A percentile compares a stretch with the other conserved stretches of the same genome.
Conservation (phyloP, 2,888 invertebrate species). For the Epinotia demarniana region DNA sequence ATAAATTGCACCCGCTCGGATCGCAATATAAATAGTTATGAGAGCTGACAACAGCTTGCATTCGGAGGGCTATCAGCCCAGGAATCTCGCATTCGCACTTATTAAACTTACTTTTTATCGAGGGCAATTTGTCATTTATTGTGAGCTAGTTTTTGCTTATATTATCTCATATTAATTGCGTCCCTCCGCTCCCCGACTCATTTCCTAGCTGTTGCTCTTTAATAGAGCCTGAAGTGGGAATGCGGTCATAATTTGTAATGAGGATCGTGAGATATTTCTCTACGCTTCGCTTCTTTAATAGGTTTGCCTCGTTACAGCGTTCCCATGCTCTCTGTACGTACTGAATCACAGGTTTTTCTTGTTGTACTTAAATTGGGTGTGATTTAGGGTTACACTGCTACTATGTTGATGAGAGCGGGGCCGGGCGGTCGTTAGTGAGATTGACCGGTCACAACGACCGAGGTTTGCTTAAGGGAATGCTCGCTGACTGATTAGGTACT, state of each 20-base stretch:
- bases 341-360: slow-evolving; percentile 55
- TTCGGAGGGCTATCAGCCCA: slow-evolving; percentile 46
- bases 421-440: slow-evolving; percentile 54
- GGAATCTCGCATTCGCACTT: slow-evolving; percentile 52
- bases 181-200: slow-evolving; percentile 54
- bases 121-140: slow-evolving; percentile 73
- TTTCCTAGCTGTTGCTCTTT: slow-evolving; percentile 66
- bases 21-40: slow-evolving; percentile 46
- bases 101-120: slow-evolving; percentile 63
- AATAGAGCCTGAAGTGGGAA: slow-evolving; percentile 74
- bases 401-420: slow-evolving; percentile 62
- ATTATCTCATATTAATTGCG: slow-evolving; percentile 74
- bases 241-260: slow-evolving; percentile 84
- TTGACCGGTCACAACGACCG: slow-evolving; percentile 29
- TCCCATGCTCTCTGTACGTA: slow-evolving; percentile 74
- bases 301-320: slow-evolving; percentile 76
- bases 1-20: slow-evolving; percentile 39
- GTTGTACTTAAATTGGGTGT: slow-evolving; percentile 64
- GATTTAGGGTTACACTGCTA: slow-evolving; percentile 65
- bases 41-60: slow-evolving; percentile 42
- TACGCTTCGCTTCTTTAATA: slow-evolving; percentile 79
- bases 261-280: slow-evolving; percentile 80
- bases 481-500: slow-evolving; percentile 30
- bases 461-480: slow-evolving; percentile 23
- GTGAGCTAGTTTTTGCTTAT: slow-evolving; percentile 68